phyloP scores from a whole-genome alignment of 2,113 vertebrate species.

The Ceyx melanurus region DNA sequence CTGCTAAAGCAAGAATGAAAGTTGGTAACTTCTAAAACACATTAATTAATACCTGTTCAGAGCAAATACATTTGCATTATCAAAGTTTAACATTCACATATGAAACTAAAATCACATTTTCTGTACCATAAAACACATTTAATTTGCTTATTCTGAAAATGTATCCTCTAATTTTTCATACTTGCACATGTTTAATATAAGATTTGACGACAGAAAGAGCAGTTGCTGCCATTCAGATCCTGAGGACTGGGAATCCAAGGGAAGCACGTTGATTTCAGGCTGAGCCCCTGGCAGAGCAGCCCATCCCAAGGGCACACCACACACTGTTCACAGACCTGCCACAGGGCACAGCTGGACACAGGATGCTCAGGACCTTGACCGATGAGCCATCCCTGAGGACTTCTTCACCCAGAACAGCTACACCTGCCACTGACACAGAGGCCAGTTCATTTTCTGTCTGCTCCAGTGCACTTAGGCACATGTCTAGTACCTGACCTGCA shows the following conservation, averaged over 20 bases:
- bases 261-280: neutral
- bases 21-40: neutral
- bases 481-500: neutral
- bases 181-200: neutral
- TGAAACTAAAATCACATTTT: neutral
- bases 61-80: neutral
- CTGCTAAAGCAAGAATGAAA: neutral
- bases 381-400: neutral
- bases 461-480: accelerated
- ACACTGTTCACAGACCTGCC: neutral
- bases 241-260: neutral
- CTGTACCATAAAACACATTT: neutral
- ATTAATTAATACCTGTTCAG: neutral
- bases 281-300: neutral
- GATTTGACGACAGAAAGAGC: neutral
- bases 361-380: neutral
- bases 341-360: neutral
- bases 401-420: neutral
- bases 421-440: neutral
- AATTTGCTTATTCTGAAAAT: neutral
- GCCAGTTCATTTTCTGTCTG: neutral
- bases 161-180: neutral
- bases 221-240: neutral
- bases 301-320: neutral
- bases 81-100: neutral